phyloP scores from a whole-genome alignment of 1,140 invertebrate species.

The Neuroterus valhalla region DNA sequence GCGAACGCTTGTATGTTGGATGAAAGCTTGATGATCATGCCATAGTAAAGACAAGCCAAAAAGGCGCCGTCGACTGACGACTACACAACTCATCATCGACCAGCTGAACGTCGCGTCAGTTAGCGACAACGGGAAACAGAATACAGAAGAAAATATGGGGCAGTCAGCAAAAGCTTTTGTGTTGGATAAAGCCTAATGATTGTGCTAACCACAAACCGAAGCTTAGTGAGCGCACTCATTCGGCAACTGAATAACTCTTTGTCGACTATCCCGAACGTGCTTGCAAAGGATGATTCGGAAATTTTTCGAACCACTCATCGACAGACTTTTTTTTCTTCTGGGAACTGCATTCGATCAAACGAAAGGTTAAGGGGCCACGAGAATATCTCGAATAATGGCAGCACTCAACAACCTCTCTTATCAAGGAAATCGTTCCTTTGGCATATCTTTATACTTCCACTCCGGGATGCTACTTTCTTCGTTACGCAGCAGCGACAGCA shows the following conservation, averaged over 20 bases:
- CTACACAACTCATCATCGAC: too few species aligned
- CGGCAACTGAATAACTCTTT: neutral
- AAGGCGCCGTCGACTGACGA: too few species aligned
- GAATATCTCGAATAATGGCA: conserved; percentile 18
- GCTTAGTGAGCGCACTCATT: neutral
- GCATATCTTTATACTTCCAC: conserved; percentile 20
- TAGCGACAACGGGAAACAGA: too few species aligned
- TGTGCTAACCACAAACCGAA: neutral
- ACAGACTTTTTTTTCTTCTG: neutral
- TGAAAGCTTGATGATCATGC: too few species aligned
- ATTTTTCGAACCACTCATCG: conserved; percentile 5
- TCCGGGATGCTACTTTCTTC: conserved; percentile 11
- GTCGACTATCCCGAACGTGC: neutral
- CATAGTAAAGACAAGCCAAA: too few species aligned
- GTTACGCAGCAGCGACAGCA: neutral
- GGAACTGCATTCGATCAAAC: conserved; percentile 2
- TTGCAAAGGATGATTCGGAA: conserved; percentile 13
- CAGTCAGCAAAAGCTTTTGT: neutral
- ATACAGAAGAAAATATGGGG: too few species aligned
- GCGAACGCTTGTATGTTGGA: too few species aligned
- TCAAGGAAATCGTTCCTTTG: conserved; percentile 11
- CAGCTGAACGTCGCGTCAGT: too few species aligned
- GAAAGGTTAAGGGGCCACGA: neutral
- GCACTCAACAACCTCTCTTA: conserved; percentile 18
- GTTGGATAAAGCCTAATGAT: neutral